phyloP scores from a whole-genome alignment of 2,113 vertebrate species.

The Tupaia chinensis region DNA sequence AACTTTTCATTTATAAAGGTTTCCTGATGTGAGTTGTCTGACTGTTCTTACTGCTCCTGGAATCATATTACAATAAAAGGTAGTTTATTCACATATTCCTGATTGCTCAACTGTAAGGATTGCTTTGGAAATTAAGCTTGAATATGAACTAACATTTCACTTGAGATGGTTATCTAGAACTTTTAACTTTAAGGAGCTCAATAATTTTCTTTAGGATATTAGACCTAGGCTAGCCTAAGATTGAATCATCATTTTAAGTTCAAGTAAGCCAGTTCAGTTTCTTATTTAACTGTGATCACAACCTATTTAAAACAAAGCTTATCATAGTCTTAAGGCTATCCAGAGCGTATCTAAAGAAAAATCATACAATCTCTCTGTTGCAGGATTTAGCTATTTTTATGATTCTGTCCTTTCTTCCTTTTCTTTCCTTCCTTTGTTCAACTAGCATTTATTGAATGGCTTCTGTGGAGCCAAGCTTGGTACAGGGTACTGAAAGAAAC shows the following conservation, averaged over 20 bases:
- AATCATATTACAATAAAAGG: constrained; percentile 63
- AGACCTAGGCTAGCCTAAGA: not conserved
- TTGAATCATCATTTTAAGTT: constrained; percentile 45
- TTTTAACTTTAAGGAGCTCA: constrained; percentile 37
- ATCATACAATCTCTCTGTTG: constrained; percentile 9
- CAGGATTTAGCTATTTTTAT: constrained; percentile 22
- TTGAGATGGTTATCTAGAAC: constrained; percentile 32
- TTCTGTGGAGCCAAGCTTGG: constrained; percentile 9
- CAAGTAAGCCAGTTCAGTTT: constrained; percentile 4
- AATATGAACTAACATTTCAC: constrained; percentile 57
- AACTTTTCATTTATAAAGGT: constrained; percentile 56
- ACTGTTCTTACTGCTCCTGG: constrained; percentile 47
- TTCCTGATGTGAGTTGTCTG: constrained; percentile 54
- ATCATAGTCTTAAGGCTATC: not conserved
- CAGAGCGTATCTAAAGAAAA: not conserved
- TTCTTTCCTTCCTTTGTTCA: constrained; percentile 26
- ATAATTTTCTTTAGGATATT: constrained; percentile 38
- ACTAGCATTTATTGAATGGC: not conserved
- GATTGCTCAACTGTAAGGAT: not conserved
- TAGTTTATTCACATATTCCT: constrained; percentile 50
- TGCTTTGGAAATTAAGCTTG: constrained; percentile 61
- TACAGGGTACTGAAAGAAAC: not conserved
- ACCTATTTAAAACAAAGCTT: not conserved
- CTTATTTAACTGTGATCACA: constrained; percentile 40
- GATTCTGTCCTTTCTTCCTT: not conserved